Percentiles rank a stretch among this genome's conserved stretches.
phyloP scores from a whole-genome alignment of 1,140 invertebrate genomes.

The Habropoda laboriosa region DNA sequence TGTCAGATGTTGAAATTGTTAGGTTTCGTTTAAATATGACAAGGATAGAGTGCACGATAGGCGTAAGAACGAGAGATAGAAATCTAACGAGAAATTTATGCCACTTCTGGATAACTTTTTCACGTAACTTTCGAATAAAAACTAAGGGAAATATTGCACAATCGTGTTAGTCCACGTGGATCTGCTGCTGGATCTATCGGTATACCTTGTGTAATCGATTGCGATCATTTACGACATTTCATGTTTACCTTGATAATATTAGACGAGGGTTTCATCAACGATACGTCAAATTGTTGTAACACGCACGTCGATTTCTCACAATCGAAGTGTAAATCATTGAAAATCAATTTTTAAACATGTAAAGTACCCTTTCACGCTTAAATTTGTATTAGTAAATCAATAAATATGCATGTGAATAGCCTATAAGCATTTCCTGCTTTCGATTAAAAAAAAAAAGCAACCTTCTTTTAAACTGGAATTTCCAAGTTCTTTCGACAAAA shows the following conservation, averaged over 20 bases:
- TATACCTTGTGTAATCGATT: constrained; percentile 42
- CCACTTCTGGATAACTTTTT: too few relatives aligned
- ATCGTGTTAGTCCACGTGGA: neutral
- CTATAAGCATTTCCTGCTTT: too few relatives aligned
- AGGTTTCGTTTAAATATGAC: neutral
- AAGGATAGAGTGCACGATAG: too few relatives aligned
- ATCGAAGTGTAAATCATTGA: neutral
- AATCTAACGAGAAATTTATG: constrained; percentile 1
- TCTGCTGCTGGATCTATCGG: neutral
- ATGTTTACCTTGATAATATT: neutral
- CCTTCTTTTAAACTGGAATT: too few relatives aligned
- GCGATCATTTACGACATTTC: constrained; percentile 1
- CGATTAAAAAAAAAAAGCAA: too few relatives aligned
- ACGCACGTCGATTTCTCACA: neutral
- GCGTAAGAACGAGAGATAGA: neutral
- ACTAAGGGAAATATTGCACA: neutral
- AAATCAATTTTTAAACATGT: neutral
- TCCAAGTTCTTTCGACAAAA: too few relatives aligned
- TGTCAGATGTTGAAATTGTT: neutral
- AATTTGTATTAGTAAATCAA: too few relatives aligned
- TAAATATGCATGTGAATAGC: too few relatives aligned
- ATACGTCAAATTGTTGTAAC: constrained; percentile 15
- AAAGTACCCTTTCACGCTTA: too few relatives aligned
- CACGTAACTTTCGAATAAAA: neutral
- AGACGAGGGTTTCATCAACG: neutral